Evolutionary conservation across 2,113 vertebrate species (phyloP).

Genomic region (Electrona antarctica): DNA sequence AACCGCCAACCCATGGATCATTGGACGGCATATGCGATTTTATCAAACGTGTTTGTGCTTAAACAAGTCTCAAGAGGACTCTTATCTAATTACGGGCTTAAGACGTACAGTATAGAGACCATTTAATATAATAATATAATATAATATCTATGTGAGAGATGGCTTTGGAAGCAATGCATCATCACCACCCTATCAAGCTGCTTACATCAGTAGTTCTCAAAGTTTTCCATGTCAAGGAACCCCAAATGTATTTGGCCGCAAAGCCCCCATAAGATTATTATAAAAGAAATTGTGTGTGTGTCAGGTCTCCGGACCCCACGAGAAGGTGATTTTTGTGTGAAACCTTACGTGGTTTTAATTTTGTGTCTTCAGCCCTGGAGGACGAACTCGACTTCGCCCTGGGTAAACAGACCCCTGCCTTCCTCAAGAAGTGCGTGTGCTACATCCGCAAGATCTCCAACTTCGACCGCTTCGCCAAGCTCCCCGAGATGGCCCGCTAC

Average conservation of each 20-base stretch:
- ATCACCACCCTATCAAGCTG: slow-evolving; percentile 1
- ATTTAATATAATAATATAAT: no score
- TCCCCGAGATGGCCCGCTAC: slow-evolving; percentile 94
- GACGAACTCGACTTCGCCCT: slow-evolving; percentile 98
- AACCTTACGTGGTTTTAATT: neutral
- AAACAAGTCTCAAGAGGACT: slow-evolving; percentile 55
- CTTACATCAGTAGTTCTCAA: neutral
- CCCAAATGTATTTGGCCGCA: no score
- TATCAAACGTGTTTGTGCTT: slow-evolving; percentile 63
- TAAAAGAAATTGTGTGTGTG: no score
- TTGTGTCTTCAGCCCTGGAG: slow-evolving; percentile 86
- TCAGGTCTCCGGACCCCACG: no score
- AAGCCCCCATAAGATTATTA: no score
- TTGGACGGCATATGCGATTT: slow-evolving; percentile 70
- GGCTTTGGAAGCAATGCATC: slow-evolving; percentile 2
- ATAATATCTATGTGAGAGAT: slow-evolving; percentile 37
- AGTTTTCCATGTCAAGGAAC: no score
- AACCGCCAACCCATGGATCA: no score
- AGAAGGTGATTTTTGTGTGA: no score
- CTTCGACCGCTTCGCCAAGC: slow-evolving; percentile 93
- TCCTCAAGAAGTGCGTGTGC: slow-evolving; percentile 98
- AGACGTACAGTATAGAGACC: slow-evolving; percentile 6
- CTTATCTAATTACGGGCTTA: slow-evolving; percentile 44
- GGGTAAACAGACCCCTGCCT: slow-evolving; percentile 96
- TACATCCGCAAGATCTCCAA: slow-evolving; percentile 99